Percentiles rank a stretch among this genome's conserved stretches.
Evolutionary conservation across 2,797 vertebrate genomes (phyloP).

Genomic region (Catostomus latipinnis): DNA sequence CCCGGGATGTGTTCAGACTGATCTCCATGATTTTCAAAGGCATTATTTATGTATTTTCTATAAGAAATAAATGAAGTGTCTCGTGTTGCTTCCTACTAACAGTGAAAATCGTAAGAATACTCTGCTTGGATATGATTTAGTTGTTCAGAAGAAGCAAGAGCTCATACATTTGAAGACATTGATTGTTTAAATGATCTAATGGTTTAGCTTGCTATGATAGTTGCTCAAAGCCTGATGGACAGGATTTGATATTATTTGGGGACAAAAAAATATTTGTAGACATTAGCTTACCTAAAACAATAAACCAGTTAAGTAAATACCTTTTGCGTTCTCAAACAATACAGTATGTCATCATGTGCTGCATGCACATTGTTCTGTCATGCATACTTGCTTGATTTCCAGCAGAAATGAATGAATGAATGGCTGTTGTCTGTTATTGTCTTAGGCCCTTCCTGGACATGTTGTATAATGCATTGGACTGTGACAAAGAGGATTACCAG

Average conservation of each 20-base stretch:
- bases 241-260: background rate
- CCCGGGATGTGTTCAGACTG: background rate
- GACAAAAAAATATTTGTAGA: background rate
- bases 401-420: background rate
- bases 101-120: background rate
- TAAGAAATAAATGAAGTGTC: background rate
- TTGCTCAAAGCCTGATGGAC: background rate
- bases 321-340: background rate
- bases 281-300: background rate
- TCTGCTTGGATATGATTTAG: background rate
- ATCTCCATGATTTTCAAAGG: background rate
- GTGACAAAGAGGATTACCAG: constrained; percentile 89
- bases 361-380: background rate
- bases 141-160: background rate
- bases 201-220: background rate
- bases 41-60: background rate
- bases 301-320: background rate
- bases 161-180: background rate
- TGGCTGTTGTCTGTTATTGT: constrained; percentile 15
- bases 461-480: constrained; percentile 93
- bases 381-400: background rate
- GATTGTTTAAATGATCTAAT: background rate
- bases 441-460: constrained; percentile 94
- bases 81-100: background rate
- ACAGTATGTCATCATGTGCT: background rate